Conservation (phyloP, 2,888 invertebrate genomes). For the Micoletzkya japonica region DNA sequence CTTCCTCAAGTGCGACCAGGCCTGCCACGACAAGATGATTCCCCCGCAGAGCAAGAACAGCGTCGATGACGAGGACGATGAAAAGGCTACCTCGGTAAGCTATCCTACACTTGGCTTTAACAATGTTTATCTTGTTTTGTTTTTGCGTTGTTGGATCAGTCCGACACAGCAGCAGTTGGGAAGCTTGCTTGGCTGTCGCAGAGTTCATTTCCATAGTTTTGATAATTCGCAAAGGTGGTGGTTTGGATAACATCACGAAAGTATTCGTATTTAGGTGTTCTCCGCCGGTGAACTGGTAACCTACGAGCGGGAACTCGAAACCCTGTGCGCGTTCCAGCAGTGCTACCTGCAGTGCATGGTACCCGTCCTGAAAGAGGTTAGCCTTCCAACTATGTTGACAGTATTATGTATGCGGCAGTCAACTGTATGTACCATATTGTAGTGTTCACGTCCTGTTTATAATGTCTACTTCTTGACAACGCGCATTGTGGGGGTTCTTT, state of each 20-base stretch:
- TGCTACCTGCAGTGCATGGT: slow-evolving; percentile 54
- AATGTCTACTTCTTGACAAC: no score
- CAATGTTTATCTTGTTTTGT: no score
- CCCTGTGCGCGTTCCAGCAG: slow-evolving; percentile 54
- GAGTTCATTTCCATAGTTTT: no score
- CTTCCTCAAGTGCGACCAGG: slow-evolving; percentile 60
- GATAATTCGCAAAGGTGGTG: background rate
- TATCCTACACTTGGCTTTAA: no score
- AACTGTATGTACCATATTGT: background rate
- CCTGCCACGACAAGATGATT: slow-evolving; percentile 48
- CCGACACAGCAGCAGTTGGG: no score
- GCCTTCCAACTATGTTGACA: background rate
- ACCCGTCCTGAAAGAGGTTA: slow-evolving; percentile 48
- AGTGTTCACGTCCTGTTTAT: background rate
- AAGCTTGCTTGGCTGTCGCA: no score
- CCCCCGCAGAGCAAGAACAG: background rate
- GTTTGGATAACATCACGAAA: background rate
- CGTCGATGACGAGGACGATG: background rate
- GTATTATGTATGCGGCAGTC: background rate
- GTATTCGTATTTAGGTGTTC: slow-evolving; percentile 38
- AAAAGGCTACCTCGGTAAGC: background rate
- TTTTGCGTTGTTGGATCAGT: no score
- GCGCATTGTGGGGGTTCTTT: background rate
- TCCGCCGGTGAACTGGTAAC: slow-evolving; percentile 42
- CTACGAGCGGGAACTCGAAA: slow-evolving; percentile 55